These are phyloP conservation scores for Tragulus kanchil DNA, from an alignment of 2,113 vertebrate genomes.

Conservation along the genomic window DNA sequence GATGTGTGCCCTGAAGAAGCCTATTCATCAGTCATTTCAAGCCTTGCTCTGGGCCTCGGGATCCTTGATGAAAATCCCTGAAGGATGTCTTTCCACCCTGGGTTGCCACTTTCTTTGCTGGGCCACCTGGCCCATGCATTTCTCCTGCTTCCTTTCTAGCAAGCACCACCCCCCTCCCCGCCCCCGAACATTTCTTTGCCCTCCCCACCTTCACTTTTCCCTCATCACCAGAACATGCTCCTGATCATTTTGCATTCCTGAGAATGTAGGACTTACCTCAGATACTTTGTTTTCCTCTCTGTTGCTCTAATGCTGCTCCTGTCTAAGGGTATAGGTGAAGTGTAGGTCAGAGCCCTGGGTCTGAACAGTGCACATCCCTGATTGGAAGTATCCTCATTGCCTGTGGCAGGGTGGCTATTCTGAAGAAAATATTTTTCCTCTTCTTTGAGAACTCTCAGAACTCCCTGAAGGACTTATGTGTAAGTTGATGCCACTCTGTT, in stretches of 20 bases:
- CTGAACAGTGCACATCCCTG: rapidly evolving
- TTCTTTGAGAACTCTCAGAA: neutral
- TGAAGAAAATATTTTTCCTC: neutral
- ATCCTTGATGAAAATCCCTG: too few species aligned
- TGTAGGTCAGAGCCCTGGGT: neutral
- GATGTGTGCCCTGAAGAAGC: too few species aligned
- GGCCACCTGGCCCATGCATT: neutral
- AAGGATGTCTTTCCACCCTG: neutral
- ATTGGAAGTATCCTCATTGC: too few species aligned
- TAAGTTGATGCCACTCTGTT: neutral
- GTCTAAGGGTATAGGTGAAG: too few species aligned
- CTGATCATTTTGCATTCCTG: neutral
- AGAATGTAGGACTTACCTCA: neutral
- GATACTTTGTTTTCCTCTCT: neutral
- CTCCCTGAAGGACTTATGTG: neutral
- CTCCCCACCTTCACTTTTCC: rapidly evolving
- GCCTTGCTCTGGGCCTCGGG: neutral
- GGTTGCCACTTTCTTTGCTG: neutral
- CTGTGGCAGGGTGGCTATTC: neutral
- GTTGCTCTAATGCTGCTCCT: neutral
- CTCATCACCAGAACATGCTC: neutral
- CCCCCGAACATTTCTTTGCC: too few species aligned
- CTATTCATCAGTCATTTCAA: neutral
- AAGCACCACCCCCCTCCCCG: neutral
- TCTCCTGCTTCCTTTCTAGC: neutral